Percentiles rank a stretch among this genome's conserved stretches.
phyloP scores from a whole-genome alignment of 2,797 vertebrate species.

The Peromyscus aztecus region DNA sequence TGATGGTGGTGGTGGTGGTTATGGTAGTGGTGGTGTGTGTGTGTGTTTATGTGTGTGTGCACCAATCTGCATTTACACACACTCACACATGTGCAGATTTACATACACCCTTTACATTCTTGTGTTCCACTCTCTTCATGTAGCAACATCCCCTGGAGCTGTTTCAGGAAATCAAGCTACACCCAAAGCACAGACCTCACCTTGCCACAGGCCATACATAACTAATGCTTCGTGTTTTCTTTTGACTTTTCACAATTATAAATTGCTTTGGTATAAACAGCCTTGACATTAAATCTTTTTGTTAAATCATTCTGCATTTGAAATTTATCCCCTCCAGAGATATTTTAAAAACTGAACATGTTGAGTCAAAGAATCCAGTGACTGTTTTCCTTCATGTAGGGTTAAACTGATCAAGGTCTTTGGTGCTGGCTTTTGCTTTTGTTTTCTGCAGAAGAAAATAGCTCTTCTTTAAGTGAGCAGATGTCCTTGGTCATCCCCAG shows the following conservation, averaged over 20 bases:
- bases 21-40: neutral
- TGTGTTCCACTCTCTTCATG: neutral
- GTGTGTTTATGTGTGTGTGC: fast-evolving
- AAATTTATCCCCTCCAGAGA: slow-evolving; percentile 35
- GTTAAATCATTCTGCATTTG: neutral
- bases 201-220: neutral
- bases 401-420: neutral
- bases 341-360: neutral
- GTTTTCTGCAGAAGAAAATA: neutral
- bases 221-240: slow-evolving; percentile 5
- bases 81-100: neutral
- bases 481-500: neutral
- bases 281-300: slow-evolving; percentile 14
- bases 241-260: neutral
- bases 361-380: neutral
- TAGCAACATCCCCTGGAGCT: neutral
- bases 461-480: fast-evolving
- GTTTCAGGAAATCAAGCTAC: neutral
- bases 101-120: neutral
- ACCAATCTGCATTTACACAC: too few relatives aligned
- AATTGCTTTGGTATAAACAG: slow-evolving; percentile 41
- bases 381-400: neutral
- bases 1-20: neutral
- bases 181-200: neutral
- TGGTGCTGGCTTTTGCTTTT: neutral